Conservation (phyloP, 2,797 vertebrate genomes). For the Borostomias antarcticus region DNA sequence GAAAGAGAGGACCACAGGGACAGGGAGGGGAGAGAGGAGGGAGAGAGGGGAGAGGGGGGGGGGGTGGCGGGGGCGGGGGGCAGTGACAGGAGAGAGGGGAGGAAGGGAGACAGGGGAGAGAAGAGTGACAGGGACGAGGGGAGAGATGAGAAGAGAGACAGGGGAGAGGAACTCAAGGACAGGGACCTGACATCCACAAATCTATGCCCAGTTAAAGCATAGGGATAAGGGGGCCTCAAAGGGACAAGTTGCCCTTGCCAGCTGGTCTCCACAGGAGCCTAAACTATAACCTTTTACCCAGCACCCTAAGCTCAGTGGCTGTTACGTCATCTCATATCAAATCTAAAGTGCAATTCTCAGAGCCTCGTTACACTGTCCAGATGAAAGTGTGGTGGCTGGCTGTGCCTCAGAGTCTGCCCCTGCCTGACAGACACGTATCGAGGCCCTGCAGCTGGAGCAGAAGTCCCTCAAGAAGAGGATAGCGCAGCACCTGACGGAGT, state of each 20-base stretch:
- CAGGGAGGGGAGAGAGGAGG: background rate
- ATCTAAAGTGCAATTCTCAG: background rate
- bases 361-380: no score
- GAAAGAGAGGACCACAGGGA: no score
- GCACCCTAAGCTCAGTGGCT: background rate
- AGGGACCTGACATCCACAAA: background rate
- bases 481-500: constrained; percentile 76
- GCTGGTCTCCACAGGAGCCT: no score
- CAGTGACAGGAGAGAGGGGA: background rate
- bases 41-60: background rate
- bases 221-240: background rate
- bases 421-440: constrained; percentile 67
- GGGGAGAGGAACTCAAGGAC: no score
- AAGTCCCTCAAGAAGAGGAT: constrained; percentile 78
- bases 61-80: no score
- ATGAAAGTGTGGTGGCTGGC: background rate
- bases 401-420: background rate
- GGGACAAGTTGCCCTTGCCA: no score
- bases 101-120: no score
- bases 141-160: no score
- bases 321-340: no score
- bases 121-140: background rate
- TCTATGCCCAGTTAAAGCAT: background rate
- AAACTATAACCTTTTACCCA: no score
- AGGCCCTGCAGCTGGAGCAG: constrained; percentile 73